Base-by-base conservation (phyloP, 2,113 vertebrate genomes). In the Callipepla californica region DNA sequence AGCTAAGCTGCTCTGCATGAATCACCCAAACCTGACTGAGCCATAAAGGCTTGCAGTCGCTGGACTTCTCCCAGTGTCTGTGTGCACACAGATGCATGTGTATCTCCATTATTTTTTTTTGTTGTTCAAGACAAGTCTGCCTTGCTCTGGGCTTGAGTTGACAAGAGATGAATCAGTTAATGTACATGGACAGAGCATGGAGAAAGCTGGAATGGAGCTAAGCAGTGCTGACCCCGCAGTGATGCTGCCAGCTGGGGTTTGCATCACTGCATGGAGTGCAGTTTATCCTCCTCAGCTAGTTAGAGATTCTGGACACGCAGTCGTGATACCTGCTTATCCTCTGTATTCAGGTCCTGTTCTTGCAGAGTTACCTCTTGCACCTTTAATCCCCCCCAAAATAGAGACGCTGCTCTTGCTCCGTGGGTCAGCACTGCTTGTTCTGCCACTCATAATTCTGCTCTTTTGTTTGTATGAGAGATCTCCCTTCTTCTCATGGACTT, bases 361-460 rank as follows among this genome's bases (percentile, higher is more conserved):
- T 58, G 91, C 42, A 30, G 1, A 11, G 40, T 53, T 68, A 6
- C 53, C 12, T 69, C 55, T 23, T 34, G 18, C 63, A 59, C 34
- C 61, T 22, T 32, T 44, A 55, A 63, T 83, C 47, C 59, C 61
- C 50, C 50, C 14, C 50, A 25, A 61, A 48, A 16, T 0, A 9
- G 34, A 66, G 55, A 8, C 44, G 20, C 40, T 30, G 21, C 19
- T 63, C 55, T 61, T 4, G 2, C 25, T 55, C 67, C 11, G 0
- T 5, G 1, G 4, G 59, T 13, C 0, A 0, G 0, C 36, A 19
- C 4, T 15, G 30, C 40, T 78, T 85, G 26, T 69, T 50, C 68
- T 70, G 25, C 63, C 47, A 1, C 55, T 36, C 28, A 17, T 44
- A 57, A 38, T 75, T 26, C 34, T 21, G 20, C 23, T 59, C 57